phyloP scores from a whole-genome alignment of 2,113 vertebrate genomes.

The Gallinago undulata region DNA sequence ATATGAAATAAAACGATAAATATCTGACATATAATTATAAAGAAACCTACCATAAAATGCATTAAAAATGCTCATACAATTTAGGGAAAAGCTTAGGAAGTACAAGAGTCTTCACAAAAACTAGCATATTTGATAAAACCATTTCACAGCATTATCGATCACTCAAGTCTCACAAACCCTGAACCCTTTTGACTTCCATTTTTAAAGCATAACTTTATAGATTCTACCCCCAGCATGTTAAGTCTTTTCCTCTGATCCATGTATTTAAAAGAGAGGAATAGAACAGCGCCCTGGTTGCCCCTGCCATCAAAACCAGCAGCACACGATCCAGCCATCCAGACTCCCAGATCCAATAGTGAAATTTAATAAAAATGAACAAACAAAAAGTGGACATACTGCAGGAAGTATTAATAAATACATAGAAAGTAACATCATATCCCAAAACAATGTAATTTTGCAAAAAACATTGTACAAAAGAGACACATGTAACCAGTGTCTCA shows the following conservation, averaged over 20 bases:
- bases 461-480: background rate
- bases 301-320: fast-evolving
- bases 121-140: background rate
- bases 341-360: background rate
- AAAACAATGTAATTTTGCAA: background rate
- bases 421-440: background rate
- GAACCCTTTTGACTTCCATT: background rate
- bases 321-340: fast-evolving
- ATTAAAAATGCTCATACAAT: background rate
- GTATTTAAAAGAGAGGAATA: background rate
- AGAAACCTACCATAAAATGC: background rate
- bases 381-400: background rate
- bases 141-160: background rate
- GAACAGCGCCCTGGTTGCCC: background rate
- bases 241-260: background rate
- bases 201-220: background rate
- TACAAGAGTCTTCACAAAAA: background rate
- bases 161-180: background rate
- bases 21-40: background rate
- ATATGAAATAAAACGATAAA: background rate
- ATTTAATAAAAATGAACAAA: background rate
- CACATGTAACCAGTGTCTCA: background rate
- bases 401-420: background rate
- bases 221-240: fast-evolving
- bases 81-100: background rate